phyloP scores from a whole-genome alignment of 2,113 vertebrate species.

The Athene noctua region DNA sequence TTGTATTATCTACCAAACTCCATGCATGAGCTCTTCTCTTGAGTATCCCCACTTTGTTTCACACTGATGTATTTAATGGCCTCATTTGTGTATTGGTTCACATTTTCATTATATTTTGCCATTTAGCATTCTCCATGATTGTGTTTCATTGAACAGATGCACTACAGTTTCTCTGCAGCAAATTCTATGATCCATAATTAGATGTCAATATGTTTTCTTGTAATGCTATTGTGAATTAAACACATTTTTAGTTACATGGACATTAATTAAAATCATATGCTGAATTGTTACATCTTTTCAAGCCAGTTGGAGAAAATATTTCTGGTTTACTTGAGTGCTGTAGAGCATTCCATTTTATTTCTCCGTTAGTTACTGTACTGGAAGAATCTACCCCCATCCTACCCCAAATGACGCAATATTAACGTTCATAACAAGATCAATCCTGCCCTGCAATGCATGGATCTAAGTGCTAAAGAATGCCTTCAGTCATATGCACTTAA shows the following conservation, averaged over 20 bases:
- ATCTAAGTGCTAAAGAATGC: background rate
- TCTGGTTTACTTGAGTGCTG: conserved; percentile 71
- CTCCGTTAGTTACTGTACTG: conserved; percentile 32
- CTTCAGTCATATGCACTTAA: background rate
- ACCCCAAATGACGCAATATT: background rate
- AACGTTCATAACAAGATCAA: background rate
- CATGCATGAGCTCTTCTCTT: conserved; percentile 17
- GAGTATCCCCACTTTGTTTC: conserved; percentile 59
- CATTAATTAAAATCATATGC: conserved; percentile 82
- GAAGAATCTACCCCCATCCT: background rate
- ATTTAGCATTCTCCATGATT: conserved; percentile 74
- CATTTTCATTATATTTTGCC: conserved; percentile 76
- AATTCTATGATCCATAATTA: conserved; percentile 83
- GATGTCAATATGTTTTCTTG: conserved; percentile 82
- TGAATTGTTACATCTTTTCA: conserved; percentile 78
- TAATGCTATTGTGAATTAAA: conserved; percentile 77
- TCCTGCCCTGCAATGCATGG: background rate
- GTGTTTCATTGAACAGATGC: conserved; percentile 82
- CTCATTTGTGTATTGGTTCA: conserved; percentile 75
- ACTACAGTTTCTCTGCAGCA: conserved; percentile 74
- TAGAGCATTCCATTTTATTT: conserved; percentile 66
- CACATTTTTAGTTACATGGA: conserved; percentile 82
- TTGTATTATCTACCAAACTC: conserved; percentile 21
- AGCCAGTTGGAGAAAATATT: conserved; percentile 75
- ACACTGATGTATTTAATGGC: conserved; percentile 67